Conservation (phyloP, 2,888 invertebrate genomes). For the Heteropelma amictum region DNA sequence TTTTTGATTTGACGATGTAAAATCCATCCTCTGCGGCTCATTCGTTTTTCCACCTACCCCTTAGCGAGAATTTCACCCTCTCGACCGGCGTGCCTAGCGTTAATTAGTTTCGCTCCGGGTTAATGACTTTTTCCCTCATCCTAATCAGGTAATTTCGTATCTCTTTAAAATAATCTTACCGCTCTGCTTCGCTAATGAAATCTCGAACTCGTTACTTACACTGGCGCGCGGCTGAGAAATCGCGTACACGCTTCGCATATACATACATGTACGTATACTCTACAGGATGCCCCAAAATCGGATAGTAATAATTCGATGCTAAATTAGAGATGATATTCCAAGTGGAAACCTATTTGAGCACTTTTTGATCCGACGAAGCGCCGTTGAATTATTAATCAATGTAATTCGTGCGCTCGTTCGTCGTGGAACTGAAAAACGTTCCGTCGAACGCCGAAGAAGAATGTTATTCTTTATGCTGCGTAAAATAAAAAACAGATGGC, state of each 20-base stretch:
- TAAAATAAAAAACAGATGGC: too few species aligned
- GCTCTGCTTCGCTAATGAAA: conserved; percentile 76
- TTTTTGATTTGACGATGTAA: neutral
- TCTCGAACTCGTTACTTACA: conserved; percentile 78
- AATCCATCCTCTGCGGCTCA: neutral
- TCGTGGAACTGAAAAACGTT: too few species aligned
- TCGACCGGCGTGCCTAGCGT: conserved; percentile 70
- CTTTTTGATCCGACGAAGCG: too few species aligned
- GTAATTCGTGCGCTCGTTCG: too few species aligned
- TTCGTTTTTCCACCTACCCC: neutral
- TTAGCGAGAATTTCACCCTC: conserved; percentile 33
- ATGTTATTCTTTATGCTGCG: too few species aligned
- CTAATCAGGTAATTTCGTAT: conserved; percentile 79
- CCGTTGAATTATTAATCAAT: too few species aligned
- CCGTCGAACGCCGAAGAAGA: too few species aligned
- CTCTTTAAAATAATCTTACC: conserved; percentile 79
- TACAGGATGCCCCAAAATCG: too few species aligned
- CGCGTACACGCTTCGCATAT: neutral
- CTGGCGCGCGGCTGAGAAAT: conserved; percentile 60
- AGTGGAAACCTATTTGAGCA: too few species aligned
- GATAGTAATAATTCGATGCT: too few species aligned
- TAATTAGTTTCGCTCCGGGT: conserved; percentile 79
- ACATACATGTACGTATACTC: neutral
- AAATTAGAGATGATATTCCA: too few species aligned
- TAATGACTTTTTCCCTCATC: conserved; percentile 78